A percentile compares a stretch with the other conserved stretches of the same genome.
Evolutionary conservation across 2,888 invertebrate species (phyloP).

Genomic region (Melipona beecheii): DNA sequence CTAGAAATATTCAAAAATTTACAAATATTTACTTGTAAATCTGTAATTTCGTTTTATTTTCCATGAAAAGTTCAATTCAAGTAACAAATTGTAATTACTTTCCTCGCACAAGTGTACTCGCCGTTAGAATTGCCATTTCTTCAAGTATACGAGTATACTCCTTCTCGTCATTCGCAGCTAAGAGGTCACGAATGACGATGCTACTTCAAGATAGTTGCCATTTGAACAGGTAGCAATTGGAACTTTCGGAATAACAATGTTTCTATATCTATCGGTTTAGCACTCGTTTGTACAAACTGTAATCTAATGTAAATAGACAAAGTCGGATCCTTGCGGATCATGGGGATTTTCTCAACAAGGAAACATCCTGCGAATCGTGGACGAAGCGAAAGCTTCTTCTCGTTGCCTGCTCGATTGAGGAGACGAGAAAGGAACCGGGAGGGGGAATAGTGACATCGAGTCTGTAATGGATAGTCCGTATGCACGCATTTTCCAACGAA

Average conservation of each 20-base stretch:
- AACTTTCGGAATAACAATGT: background rate
- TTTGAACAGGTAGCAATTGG: background rate
- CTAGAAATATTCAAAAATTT: too few species aligned
- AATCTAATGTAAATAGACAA: background rate
- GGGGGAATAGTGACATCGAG: conserved; percentile 10
- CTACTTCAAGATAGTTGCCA: background rate
- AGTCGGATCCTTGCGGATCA: conserved; percentile 12
- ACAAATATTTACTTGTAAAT: too few species aligned
- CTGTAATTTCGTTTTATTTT: too few species aligned
- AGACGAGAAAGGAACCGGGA: conserved; percentile 35
- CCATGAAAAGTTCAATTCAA: too few species aligned
- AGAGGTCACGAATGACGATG: too few species aligned
- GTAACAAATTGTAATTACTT: too few species aligned
- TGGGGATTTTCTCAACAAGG: conserved; percentile 53
- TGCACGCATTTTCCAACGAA: conserved; percentile 61
- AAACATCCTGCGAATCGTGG: conserved; percentile 13
- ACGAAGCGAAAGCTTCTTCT: conserved; percentile 54
- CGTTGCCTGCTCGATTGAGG: background rate
- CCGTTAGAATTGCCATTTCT: too few species aligned
- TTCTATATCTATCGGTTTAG: background rate
- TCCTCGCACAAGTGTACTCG: too few species aligned
- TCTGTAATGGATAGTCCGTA: conserved; percentile 56
- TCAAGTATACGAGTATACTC: too few species aligned
- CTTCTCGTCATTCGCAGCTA: too few species aligned
- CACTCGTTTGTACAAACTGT: background rate